Conservation (phyloP, 1,140 invertebrate genomes). For the Bombus haemorrhoidalis region DNA sequence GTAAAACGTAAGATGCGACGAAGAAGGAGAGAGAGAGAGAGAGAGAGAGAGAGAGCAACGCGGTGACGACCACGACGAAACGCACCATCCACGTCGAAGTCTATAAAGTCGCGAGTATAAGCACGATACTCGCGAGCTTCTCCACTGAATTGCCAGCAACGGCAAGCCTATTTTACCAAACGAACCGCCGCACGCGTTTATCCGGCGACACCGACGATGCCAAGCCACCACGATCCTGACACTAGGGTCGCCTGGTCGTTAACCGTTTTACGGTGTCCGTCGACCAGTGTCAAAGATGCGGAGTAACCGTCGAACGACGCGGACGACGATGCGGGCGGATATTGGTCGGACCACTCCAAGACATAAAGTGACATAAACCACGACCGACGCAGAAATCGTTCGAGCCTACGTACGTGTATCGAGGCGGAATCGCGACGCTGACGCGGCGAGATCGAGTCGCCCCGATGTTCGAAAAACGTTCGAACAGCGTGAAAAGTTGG, state of each 20-base stretch:
- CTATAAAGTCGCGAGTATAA: constrained; percentile 21
- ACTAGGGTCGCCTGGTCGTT: constrained; percentile 39
- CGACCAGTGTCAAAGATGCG: constrained; percentile 45
- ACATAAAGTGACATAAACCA: not conserved
- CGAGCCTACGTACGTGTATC: not conserved
- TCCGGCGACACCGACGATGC: constrained; percentile 15
- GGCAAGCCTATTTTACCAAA: not conserved
- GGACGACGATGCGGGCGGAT: constrained; percentile 40
- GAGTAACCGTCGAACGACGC: constrained; percentile 9
- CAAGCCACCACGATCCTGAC: constrained; percentile 21
- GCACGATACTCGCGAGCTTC: not conserved
- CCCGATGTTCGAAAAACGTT: no score
- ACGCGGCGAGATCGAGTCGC: no score
- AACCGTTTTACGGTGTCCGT: constrained; percentile 51
- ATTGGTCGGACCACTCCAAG: constrained; percentile 41
- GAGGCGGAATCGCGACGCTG: no score
- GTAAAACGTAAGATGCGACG: constrained; percentile 29
- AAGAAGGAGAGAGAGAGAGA: not conserved
- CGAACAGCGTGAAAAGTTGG: no score
- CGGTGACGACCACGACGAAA: not conserved
- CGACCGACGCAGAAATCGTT: not conserved
- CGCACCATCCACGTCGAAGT: not conserved
- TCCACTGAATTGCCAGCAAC: not conserved
- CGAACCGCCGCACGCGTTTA: constrained; percentile 30
- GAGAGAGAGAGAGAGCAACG: not conserved